phyloP scores from a whole-genome alignment of 1,140 invertebrate species.

The Drosophila biarmipes region DNA sequence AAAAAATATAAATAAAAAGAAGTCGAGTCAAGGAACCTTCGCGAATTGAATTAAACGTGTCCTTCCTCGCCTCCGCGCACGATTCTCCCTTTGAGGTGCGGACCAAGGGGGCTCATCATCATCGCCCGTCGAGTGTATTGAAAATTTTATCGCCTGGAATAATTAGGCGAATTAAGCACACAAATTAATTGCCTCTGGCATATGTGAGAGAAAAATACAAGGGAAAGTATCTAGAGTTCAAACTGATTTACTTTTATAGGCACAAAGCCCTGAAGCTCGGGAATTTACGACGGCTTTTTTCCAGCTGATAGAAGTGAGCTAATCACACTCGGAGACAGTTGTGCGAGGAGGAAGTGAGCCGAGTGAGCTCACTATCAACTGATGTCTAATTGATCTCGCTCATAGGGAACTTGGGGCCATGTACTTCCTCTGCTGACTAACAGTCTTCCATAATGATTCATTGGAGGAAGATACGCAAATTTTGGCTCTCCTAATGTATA shows the following conservation, averaged over 20 bases:
- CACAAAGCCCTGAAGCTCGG: constrained; percentile 48
- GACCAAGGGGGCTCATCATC: constrained; percentile 32
- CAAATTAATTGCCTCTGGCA: constrained; percentile 76
- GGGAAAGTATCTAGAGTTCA: constrained; percentile 20
- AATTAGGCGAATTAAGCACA: constrained; percentile 80
- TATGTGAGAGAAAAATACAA: constrained; percentile 62
- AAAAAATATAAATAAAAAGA: constrained; percentile 36
- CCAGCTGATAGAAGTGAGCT: constrained; percentile 24
- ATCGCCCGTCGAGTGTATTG: constrained; percentile 67
- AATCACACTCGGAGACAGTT: constrained; percentile 20
- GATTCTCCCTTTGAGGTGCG: constrained; percentile 50
- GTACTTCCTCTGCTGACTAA: constrained; percentile 7
- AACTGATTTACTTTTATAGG: constrained; percentile 78
- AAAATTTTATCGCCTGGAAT: constrained; percentile 80
- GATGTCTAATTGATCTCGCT: constrained; percentile 20
- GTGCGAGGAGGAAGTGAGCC: neutral
- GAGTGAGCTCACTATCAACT: constrained; percentile 29
- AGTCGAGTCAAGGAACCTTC: constrained; percentile 67
- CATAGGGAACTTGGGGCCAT: neutral
- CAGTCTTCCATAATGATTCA: neutral
- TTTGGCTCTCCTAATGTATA: rapidly evolving
- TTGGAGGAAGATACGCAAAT: neutral
- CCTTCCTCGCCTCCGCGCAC: constrained; percentile 38
- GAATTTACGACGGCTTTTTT: constrained; percentile 46
- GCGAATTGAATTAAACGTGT: constrained; percentile 80